Evolutionary conservation across 2,888 invertebrate genomes (phyloP), one percentile per base, ranked within the genome.

Genomic region (Incurvaria masculella): DNA sequence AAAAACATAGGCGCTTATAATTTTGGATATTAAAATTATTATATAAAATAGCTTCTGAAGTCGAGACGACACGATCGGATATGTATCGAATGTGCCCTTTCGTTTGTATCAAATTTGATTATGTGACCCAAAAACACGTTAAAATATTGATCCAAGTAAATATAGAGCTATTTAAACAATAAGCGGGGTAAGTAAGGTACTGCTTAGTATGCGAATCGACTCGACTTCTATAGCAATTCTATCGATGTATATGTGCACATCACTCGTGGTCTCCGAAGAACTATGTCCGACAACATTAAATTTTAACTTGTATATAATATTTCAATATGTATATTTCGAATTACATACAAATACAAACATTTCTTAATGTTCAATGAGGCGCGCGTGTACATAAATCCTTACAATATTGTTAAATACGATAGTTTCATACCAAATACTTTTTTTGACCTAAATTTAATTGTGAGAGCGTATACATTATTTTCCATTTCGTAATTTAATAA

Each of bases 391-490:
- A 76, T 69, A 65, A 72, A 69, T 64, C 69, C 73, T 75, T 49
- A 74, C 69, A 66, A 59, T 72, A 69, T 70, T 68, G 69, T 76
- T 33, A 76, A 68, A n/a, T n/a, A n/a, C n/a, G 69, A 68, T 72
- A 72, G 66, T 70, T 73, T 72, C 69, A 72, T 73, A 73, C 68
- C 73, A 72, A 75, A 75, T 75, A 42, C 27, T 27, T 73, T 62
- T 70, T 71, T 66, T 74, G 68, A 72, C 70, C 72, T 74, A 74
- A 72, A 64, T 69, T 75, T 72, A 70, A 66, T 68, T 67, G 69
- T 69, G 76, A 75, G 74, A 76, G 76, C 76, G 76, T 78, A 78
- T 76, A 78, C 76, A 76, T 72, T 72, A 66, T 68, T 64, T 66
- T 66, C n/a, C 68, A 67, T 65, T 64, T 71, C 72, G 67, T 72